These are phyloP conservation scores for Pinna nobilis DNA, from an alignment of 1,140 invertebrate genomes.

Conservation along the genomic window DNA sequence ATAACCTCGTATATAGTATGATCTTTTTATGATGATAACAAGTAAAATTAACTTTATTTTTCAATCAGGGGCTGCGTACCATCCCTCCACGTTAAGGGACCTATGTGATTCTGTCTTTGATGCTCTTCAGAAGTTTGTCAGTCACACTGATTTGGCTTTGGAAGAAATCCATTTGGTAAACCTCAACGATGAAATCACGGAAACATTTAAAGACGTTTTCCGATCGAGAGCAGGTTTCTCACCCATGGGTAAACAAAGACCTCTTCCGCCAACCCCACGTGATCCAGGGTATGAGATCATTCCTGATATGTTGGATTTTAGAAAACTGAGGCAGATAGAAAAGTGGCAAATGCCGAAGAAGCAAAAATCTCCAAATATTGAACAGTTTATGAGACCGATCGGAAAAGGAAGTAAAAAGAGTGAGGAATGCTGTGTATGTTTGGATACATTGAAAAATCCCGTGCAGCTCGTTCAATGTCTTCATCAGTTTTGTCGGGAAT, in stretches of 20 bases:
- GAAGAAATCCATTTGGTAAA: background rate
- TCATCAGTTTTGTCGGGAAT: slow-evolving; percentile 52
- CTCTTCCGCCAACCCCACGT: background rate
- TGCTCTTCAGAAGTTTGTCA: no score
- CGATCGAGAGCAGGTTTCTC: background rate
- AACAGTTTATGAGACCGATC: background rate
- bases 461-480: slow-evolving; percentile 45
- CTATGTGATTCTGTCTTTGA: no score
- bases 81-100: no score
- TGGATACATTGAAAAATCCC: slow-evolving; percentile 19
- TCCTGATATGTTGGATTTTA: background rate
- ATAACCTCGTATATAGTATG: no score
- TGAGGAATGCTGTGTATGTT: slow-evolving; percentile 32
- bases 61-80: no score
- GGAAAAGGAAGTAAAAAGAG: background rate
- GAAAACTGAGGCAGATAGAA: background rate
- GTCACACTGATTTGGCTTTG: no score
- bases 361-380: background rate
- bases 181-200: background rate
- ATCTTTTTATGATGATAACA: no score
- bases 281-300: background rate
- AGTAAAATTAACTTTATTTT: no score
- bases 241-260: background rate
- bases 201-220: background rate
- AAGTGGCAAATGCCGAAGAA: background rate